Percentiles rank a stretch among this genome's conserved stretches.
Evolutionary conservation across 2,888 invertebrate species (phyloP).

Genomic region (Leucozona laternaria): DNA sequence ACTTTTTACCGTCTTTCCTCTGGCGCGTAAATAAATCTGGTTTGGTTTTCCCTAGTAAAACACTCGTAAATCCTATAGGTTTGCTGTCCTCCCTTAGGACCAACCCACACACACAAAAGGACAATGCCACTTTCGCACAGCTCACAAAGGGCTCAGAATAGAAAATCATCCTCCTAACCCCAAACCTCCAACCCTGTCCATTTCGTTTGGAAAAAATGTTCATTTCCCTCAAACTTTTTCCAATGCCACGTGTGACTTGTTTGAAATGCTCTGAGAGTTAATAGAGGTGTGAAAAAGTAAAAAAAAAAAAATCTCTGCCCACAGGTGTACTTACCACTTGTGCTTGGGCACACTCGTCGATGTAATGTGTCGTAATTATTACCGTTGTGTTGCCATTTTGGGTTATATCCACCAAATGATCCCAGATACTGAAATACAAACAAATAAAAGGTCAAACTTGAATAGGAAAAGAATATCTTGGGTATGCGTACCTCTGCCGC

Average conservation of each 20-base stretch:
- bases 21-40: slow-evolving; percentile 80
- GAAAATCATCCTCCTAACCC: slow-evolving; percentile 27
- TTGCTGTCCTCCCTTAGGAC: slow-evolving; percentile 64
- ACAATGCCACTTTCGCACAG: slow-evolving; percentile 43
- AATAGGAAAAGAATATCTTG: slow-evolving; percentile 39
- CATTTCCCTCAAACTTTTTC: slow-evolving; percentile 3
- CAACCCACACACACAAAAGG: slow-evolving; percentile 58
- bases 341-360: slow-evolving; percentile 94
- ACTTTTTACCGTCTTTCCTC: slow-evolving; percentile 36
- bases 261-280: slow-evolving; percentile 27
- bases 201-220: slow-evolving; percentile 17
- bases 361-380: slow-evolving; percentile 94
- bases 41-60: slow-evolving; percentile 66
- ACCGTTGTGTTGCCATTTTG: slow-evolving; percentile 91
- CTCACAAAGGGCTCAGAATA: slow-evolving; percentile 17
- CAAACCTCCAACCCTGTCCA: slow-evolving; percentile 10
- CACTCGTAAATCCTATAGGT: slow-evolving; percentile 80
- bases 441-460: slow-evolving; percentile 37
- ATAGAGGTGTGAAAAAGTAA: slow-evolving; percentile 43
- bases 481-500: slow-evolving; percentile 87
- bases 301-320: slow-evolving; percentile 43
- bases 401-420: slow-evolving; percentile 91
- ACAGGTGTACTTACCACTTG: slow-evolving; percentile 86
- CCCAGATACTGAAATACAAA: slow-evolving; percentile 88
- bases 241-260: slow-evolving; percentile 29